These are phyloP conservation scores for Antennarius maculatus DNA, from an alignment of 2,797 vertebrate species.

Conservation along the genomic window DNA sequence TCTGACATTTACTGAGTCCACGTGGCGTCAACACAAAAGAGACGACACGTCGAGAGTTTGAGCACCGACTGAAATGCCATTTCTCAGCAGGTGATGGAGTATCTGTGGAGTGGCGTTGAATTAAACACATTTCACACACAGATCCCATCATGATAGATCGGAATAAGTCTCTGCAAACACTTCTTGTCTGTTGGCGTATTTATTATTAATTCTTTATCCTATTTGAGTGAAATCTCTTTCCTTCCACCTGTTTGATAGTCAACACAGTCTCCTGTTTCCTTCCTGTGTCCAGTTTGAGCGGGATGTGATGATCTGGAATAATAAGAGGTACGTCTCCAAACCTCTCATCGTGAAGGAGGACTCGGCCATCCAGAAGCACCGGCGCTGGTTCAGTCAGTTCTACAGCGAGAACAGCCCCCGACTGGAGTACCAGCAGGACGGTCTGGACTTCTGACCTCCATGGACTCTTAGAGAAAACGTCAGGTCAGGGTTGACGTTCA, in stretches of 20 bases:
- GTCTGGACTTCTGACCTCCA: constrained; percentile 79
- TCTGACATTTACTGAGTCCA: not conserved
- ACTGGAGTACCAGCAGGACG: constrained; percentile 62
- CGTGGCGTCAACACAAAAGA: constrained; percentile 6
- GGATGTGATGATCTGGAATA: constrained; percentile 90
- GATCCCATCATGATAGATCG: constrained; percentile 34
- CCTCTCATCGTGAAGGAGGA: constrained; percentile 88
- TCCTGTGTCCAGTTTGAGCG: constrained; percentile 81
- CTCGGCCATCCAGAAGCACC: constrained; percentile 81
- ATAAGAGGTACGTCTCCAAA: constrained; percentile 85
- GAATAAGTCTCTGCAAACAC: constrained; percentile 8
- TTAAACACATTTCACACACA: constrained; percentile 23
- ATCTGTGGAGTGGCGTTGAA: constrained; percentile 55
- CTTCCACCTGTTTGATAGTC: constrained; percentile 8
- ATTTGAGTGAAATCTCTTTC: not conserved
- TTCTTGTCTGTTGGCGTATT: not conserved
- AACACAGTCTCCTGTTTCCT: not conserved
- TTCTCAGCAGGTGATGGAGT: constrained; percentile 41
- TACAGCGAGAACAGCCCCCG: constrained; percentile 84
- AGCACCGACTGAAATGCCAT: constrained; percentile 43
- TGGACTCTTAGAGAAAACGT: constrained; percentile 13
- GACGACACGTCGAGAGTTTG: not conserved
- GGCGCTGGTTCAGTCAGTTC: constrained; percentile 89
- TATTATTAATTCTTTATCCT: not conserved
- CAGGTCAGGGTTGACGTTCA: constrained; percentile 23